phyloP scores from a whole-genome alignment of 1,140 invertebrate species.

The Drosophila fuyamai region DNA sequence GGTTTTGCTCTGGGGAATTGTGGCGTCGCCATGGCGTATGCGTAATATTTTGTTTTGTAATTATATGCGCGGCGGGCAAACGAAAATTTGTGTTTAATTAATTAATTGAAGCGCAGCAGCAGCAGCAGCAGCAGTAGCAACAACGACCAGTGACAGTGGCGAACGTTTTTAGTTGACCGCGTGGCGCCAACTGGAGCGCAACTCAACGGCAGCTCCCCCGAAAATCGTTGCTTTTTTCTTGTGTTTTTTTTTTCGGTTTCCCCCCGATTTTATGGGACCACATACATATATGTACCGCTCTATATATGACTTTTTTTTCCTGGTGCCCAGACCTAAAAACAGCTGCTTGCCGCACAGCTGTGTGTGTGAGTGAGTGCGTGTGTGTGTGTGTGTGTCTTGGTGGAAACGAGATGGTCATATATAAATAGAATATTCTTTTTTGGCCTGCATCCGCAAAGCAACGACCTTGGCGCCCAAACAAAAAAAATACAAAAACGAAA shows the following conservation, averaged over 20 bases:
- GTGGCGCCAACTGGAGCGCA: constrained; percentile 69
- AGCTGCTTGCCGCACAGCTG: constrained; percentile 58
- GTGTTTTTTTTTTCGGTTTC: neutral
- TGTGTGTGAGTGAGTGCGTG: constrained; percentile 2
- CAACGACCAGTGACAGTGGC: constrained; percentile 6
- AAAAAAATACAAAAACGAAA: neutral
- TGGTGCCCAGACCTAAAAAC: constrained; percentile 32
- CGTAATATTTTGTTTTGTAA: constrained; percentile 79
- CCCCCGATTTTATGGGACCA: neutral
- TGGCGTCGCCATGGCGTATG: constrained; percentile 64
- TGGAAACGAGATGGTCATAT: constrained; percentile 44
- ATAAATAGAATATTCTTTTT: constrained; percentile 27
- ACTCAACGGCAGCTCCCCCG: constrained; percentile 20
- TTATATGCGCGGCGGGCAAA: constrained; percentile 57
- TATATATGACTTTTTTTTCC: neutral
- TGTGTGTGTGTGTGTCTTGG: constrained; percentile 11
- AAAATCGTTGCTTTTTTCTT: neutral
- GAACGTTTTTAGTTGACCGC: constrained; percentile 57
- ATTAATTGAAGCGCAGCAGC: constrained; percentile 65
- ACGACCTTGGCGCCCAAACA: constrained; percentile 53
- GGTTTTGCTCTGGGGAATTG: constrained; percentile 45
- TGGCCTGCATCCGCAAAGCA: constrained; percentile 30
- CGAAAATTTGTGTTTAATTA: constrained; percentile 74
- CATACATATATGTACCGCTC: neutral
- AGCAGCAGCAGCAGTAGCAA: constrained; percentile 6